Evolutionary conservation across 2,888 invertebrate species (phyloP).

Genomic region (Neuroscelio doddi): DNA sequence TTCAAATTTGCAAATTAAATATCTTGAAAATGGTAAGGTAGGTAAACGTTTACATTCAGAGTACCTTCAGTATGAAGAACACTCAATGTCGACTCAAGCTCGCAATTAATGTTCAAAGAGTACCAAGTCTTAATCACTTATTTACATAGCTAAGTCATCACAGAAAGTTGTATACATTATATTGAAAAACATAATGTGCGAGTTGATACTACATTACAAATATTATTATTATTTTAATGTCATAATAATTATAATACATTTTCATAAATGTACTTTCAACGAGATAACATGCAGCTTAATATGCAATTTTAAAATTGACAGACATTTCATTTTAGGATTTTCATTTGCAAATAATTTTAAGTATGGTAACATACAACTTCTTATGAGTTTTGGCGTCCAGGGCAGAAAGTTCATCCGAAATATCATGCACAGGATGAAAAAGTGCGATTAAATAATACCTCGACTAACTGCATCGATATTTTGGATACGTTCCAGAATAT

Average conservation of each 20-base stretch:
- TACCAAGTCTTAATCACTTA: conserved; percentile 20
- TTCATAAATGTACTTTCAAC: too few species aligned
- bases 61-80: conserved; percentile 6
- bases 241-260: background rate
- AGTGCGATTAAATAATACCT: conserved; percentile 28
- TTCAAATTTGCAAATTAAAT: too few species aligned
- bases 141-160: conserved; percentile 6
- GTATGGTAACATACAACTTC: background rate
- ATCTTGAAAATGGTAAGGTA: too few species aligned
- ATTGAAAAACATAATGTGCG: background rate
- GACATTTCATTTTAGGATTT: background rate
- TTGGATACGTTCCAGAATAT: conserved; percentile 30
- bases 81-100: conserved; percentile 13
- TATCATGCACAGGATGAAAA: conserved; percentile 12
- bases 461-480: conserved; percentile 20
- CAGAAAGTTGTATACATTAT: background rate
- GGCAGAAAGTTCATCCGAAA: conserved; percentile 3
- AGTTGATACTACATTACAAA: background rate
- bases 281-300: too few species aligned
- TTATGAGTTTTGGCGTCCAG: background rate
- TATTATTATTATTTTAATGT: too few species aligned
- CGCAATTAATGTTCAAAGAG: conserved; percentile 11
- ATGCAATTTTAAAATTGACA: background rate
- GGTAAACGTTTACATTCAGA: conserved; percentile 20
- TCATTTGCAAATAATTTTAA: background rate